These are phyloP conservation scores for Lycorma delicatula DNA, from an alignment of 1,140 invertebrate genomes.

Conservation along the genomic window DNA sequence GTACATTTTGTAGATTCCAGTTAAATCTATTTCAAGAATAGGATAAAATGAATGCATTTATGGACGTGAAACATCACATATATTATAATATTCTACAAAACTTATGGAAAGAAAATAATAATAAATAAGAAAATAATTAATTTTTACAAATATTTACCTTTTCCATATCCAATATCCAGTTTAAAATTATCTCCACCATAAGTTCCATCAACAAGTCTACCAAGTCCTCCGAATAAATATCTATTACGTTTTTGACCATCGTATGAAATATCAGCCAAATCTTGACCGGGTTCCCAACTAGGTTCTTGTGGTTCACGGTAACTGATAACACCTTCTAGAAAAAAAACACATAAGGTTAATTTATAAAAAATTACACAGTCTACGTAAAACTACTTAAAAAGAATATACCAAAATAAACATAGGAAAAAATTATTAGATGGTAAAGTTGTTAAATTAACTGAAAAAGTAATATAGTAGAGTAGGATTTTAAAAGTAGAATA, in stretches of 20 bases:
- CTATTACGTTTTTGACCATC: conserved; percentile 57
- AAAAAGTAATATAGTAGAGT: background rate
- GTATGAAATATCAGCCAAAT: conserved; percentile 67
- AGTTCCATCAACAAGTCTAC: conserved; percentile 74
- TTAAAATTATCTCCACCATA: conserved; percentile 69
- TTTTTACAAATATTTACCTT: too few species aligned
- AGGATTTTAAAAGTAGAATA: background rate
- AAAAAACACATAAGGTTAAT: background rate
- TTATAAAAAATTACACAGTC: too few species aligned
- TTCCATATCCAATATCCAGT: conserved; percentile 37
- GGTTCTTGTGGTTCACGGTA: conserved; percentile 76
- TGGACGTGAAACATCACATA: too few species aligned
- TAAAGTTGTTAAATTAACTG: background rate
- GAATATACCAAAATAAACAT: too few species aligned
- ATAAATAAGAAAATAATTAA: background rate
- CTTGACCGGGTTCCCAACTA: conserved; percentile 64
- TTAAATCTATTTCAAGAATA: too few species aligned
- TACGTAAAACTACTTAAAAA: too few species aligned
- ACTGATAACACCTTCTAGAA: conserved; percentile 58
- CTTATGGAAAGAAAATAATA: too few species aligned
- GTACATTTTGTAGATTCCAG: too few species aligned
- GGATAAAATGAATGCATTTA: too few species aligned
- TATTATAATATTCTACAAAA: too few species aligned
- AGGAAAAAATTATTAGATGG: too few species aligned
- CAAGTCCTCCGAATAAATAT: conserved; percentile 50